Percentiles rank a stretch among this genome's conserved stretches.
These are phyloP conservation scores for Nothobranchius kuhntae DNA, from an alignment of 2,113 vertebrate species.

Conservation along the genomic window DNA sequence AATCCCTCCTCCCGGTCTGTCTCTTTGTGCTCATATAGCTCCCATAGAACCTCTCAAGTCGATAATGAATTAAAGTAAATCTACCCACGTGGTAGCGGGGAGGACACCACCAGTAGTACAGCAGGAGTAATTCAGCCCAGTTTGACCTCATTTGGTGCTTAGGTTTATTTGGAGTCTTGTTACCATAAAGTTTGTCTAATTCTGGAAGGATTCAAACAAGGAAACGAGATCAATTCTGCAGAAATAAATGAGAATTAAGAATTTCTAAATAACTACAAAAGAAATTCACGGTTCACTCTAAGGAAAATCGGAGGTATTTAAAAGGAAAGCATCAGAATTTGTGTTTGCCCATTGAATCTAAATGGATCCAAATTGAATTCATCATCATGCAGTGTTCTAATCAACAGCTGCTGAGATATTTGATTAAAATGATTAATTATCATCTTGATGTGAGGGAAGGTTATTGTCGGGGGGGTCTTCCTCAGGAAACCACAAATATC, in stretches of 20 bases:
- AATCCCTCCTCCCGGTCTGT: conserved; percentile 32
- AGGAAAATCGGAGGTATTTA: too few species aligned
- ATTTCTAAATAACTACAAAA: too few species aligned
- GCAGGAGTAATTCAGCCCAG: conserved; percentile 6
- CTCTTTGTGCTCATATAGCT: conserved; percentile 32
- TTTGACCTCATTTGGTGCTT: neutral
- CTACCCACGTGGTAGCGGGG: conserved; percentile 45
- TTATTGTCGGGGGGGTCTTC: neutral
- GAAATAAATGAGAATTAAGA: too few species aligned
- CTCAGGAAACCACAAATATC: neutral
- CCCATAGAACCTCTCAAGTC: conserved; percentile 43
- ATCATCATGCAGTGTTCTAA: neutral
- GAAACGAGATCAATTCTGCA: too few species aligned
- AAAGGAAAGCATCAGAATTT: too few species aligned
- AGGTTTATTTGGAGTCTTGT: conserved; percentile 4
- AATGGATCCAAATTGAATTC: neutral
- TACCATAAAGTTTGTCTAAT: neutral
- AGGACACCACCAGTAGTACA: conserved; percentile 35
- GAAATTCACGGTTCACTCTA: too few species aligned
- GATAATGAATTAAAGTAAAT: conserved; percentile 55
- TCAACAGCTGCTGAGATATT: neutral
- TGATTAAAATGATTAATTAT: neutral
- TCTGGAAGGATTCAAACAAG: neutral
- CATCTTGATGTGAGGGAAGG: neutral
- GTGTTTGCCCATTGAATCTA: too few species aligned